Percentiles rank a stretch among this genome's conserved stretches.
phyloP scores from a whole-genome alignment of 2,113 vertebrate genomes.

The Leucopternis melanops region DNA sequence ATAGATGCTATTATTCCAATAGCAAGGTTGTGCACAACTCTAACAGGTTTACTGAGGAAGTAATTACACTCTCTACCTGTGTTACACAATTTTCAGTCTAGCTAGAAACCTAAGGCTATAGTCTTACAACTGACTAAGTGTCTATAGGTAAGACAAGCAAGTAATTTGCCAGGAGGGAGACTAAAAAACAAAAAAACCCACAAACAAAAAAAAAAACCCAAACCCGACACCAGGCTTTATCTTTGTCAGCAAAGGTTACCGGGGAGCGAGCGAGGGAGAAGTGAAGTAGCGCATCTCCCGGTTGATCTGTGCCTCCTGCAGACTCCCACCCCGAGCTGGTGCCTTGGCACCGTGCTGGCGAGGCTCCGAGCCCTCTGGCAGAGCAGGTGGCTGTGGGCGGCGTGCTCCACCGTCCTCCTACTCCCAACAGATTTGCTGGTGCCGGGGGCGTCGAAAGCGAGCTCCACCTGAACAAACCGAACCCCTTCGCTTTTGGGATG shows the following conservation, averaged over 20 bases:
- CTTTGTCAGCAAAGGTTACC: not conserved
- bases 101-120: not conserved
- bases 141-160: not conserved
- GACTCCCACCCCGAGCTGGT: not conserved
- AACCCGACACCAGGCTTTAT: not conserved
- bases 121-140: not conserved
- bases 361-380: not conserved
- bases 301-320: not conserved
- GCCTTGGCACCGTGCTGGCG: not conserved
- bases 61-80: not conserved
- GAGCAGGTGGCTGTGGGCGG: conserved; percentile 30
- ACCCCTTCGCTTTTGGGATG: not conserved
- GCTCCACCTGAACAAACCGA: conserved; percentile 12
- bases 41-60: not conserved
- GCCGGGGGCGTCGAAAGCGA: not conserved
- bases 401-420: not conserved
- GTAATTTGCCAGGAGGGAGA: not conserved
- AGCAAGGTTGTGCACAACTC: not conserved
- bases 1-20: not conserved
- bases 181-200: not conserved
- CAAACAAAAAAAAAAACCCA: not conserved
- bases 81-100: not conserved
- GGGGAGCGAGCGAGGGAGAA: not conserved
- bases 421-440: not conserved
- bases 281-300: not conserved